phyloP scores from a whole-genome alignment of 2,888 invertebrate genomes.

The Dioctria linearis region DNA sequence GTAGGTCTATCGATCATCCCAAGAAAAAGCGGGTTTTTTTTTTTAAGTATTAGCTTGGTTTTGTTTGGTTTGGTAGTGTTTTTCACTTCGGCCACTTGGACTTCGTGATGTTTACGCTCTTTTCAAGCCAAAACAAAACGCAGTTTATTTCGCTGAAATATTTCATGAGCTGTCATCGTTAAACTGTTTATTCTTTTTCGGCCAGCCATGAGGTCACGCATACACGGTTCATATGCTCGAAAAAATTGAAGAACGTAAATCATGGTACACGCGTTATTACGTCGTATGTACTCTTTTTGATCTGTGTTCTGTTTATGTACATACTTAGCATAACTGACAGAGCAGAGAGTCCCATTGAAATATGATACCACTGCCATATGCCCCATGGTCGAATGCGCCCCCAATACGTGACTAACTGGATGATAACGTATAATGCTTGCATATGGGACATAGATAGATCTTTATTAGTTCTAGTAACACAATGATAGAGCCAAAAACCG shows the following conservation, averaged over 20 bases:
- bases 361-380: conserved; percentile 2
- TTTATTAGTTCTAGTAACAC: too few species aligned
- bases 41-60: too few species aligned
- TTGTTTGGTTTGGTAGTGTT: neutral
- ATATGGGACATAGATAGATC: too few species aligned
- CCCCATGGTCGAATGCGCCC: conserved; percentile 9
- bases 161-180: conserved; percentile 10
- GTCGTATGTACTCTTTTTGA: neutral
- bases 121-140: conserved; percentile 8
- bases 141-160: neutral
- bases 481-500: too few species aligned
- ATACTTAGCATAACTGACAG: neutral
- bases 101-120: neutral
- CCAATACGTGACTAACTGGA: neutral
- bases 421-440: neutral
- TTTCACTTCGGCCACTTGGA: neutral
- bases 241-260: neutral
- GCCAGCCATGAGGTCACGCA: conserved; percentile 14
- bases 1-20: neutral
- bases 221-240: neutral
- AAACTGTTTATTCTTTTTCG: conserved; percentile 12
- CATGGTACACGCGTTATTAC: neutral
- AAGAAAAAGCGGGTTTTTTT: neutral
- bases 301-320: neutral
- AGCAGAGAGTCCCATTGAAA: neutral